Evolutionary conservation across 2,888 invertebrate genomes (phyloP), one percentile per base, ranked within the genome.

Genomic region (Tenthredo mesomela): DNA sequence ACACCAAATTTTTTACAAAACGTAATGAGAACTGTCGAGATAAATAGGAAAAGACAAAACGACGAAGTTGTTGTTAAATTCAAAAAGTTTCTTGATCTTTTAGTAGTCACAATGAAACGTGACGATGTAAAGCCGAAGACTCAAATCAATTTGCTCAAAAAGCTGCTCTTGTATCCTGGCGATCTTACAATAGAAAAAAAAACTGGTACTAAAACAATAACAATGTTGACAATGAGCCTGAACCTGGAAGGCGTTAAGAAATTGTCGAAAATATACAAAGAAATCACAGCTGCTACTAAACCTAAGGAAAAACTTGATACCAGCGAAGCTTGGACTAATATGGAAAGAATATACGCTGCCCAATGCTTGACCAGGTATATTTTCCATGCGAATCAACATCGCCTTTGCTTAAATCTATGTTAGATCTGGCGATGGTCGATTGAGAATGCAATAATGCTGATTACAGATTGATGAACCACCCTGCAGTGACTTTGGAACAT

Each of bases 131-230:
- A 94, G 47, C 93, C 94, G 54, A 93, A 94, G 87, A 93, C 94
- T 0, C 95, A 95, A 91, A 93, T 96, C 1, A 93, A 94, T 10
- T 94, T 95, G 5, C 91, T 97, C 58, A 95, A 95, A 85, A 96
- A 95, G 88, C 91, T 97, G 1, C 93, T 97, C 12, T 94, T 96
- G 71, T 94, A 95, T 90, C 96, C 97, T 0, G 97, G 97, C 4
- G 95, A 96, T 89, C 95, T 97, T 86, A 95, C 96, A 92, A 96
- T 97, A 86, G 96, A 97, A 89, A 96, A 96, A 93, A 95, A 95
- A 47, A 96, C 96, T 29, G 95, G 95, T 15, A 95, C 95, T 18
- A 95, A 95, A 88, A 91, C 96, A 73, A 93, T 96, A 0, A 96
- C 96, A 90, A 94, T 95, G 82, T 94, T 96, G 12, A 95, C 95